phyloP scores from a whole-genome alignment of 2,888 invertebrate genomes.

The Drosophila birchii region DNA sequence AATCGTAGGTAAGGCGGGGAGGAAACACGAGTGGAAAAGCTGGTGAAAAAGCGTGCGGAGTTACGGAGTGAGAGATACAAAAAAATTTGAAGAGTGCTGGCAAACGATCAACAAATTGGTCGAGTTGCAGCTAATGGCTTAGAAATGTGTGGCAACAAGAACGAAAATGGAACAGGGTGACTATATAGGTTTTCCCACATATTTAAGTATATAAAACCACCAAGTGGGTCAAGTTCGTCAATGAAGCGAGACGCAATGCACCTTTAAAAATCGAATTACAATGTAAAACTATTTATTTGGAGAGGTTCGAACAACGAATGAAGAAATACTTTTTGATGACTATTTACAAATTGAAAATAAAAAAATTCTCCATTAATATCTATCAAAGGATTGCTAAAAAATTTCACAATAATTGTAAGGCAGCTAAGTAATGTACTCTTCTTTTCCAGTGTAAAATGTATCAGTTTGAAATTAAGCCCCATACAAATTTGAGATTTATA shows the following conservation, averaged over 20 bases:
- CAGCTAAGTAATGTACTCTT: not conserved
- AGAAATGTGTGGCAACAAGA: conserved; percentile 15
- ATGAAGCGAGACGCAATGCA: conserved; percentile 1
- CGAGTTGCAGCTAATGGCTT: conserved; percentile 41
- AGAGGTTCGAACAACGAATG: rapidly evolving
- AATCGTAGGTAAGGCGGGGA: not conserved
- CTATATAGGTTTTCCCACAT: not conserved
- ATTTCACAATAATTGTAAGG: not conserved
- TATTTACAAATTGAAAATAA: no score
- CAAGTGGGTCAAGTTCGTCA: conserved; percentile 26
- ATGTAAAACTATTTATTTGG: not conserved
- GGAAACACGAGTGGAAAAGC: conserved; percentile 3
- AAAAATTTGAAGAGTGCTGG: conserved; percentile 9
- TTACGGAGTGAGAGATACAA: not conserved
- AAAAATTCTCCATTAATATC: not conserved
- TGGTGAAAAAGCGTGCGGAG: not conserved
- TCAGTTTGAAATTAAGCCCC: not conserved
- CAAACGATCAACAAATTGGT: conserved; percentile 61
- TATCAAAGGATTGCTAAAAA: not conserved
- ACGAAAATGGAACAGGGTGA: not conserved
- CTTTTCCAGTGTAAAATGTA: no score
- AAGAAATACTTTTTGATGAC: not conserved
- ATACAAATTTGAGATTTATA: not conserved
- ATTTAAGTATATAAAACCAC: not conserved
- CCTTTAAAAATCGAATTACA: not conserved